Base-by-base conservation (phyloP, 2,888 invertebrate species). In the Ormia ochracea region DNA sequence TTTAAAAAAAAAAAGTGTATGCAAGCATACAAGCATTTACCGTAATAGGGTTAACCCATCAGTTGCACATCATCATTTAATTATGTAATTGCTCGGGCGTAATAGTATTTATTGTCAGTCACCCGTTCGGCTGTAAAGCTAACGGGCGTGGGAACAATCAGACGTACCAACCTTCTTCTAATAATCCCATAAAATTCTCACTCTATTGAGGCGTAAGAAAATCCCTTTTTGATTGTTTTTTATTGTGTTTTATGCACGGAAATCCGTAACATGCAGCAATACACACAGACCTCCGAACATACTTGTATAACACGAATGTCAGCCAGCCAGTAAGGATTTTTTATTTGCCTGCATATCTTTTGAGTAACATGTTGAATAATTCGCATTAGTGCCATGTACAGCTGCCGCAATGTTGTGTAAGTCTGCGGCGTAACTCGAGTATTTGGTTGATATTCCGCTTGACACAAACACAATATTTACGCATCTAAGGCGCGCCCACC, bases 121-220 rank as follows among this genome's bases (percentile, higher is more conserved):
- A 48, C 45, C 21, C 23, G 48, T n/a, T 23, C 54, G 33, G 28
- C 21, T 41, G 41, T 41, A n/a, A n/a, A 66, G 54, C 45, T 43
- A 56, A 19, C 81, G 83, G 83, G 85, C 87, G 87, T 87, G 88
- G 88, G 88, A 87, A 87, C 81, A 81, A 79, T 77, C 77, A 81
- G 69, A 56, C 45, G 41, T 36, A 73, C 50, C 74, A 41, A 68
- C 78, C 83, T 81, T 79, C 83, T 70, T 31, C 31, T 31, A 5
- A 43, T 19, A 81, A 70, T 63, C 76, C 79, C 72, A 72, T 61
- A 80, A 66, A 14, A 43, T 68, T 76, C 82, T 80, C 82, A 83
- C 80, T 83, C 66, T 78, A 72, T 69, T 76, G 56, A 54, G 74
- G 72, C 78, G 72, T 73, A 81, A 52, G 76, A 65, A 81, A 66